Evolutionary conservation across 2,113 vertebrate species (phyloP), one percentile per base, ranked within the genome.

Genomic region (Thryonomys swinderianus): DNA sequence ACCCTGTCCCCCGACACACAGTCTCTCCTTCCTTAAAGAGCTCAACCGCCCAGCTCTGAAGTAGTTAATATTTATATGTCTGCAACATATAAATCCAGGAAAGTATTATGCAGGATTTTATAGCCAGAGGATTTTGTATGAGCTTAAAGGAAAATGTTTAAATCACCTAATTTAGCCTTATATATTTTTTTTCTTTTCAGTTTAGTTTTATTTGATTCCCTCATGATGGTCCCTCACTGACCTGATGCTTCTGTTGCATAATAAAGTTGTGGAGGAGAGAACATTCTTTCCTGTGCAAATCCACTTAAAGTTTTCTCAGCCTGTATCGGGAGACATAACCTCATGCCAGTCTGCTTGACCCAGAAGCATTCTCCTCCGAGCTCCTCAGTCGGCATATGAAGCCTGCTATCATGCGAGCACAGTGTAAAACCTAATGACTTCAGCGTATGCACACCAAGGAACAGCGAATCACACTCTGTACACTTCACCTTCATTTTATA

Each of bases 81-180:
- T 98, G 98, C 97, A 98, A 98, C 98, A 98, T 98, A 98, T 98
- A 98, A 98, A 99, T 98, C 98, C 98, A 98, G 98, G 97, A 97
- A 97, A 98, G 98, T 97, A 98, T 99, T 98, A 99, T 98, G 98
- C 97, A 97, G 98, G 98, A 98, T 99, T 99, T 99, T 98, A 98
- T 98, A 98, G 98, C 98, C 98, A 98, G 98, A 98, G 98, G 98
- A 99, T 99, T 99, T 99, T 98, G 98, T 98, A 98, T 98, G 98
- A 99, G 98, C 98, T 99, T 99, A 98, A 98, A 98, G 98, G 98
- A 99, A 98, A 98, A 98, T 98, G 98, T 98, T 98, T 98, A 99
- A 99, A 98, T 98, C 98, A 98, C 98, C 98, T 99, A 99, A 98
- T 98, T 99, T 98, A 98, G 98, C 97, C 98, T 98, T 98, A 98